Evolutionary conservation across 2,113 vertebrate species (phyloP).

Genomic region (Mormyrus lacerda): DNA sequence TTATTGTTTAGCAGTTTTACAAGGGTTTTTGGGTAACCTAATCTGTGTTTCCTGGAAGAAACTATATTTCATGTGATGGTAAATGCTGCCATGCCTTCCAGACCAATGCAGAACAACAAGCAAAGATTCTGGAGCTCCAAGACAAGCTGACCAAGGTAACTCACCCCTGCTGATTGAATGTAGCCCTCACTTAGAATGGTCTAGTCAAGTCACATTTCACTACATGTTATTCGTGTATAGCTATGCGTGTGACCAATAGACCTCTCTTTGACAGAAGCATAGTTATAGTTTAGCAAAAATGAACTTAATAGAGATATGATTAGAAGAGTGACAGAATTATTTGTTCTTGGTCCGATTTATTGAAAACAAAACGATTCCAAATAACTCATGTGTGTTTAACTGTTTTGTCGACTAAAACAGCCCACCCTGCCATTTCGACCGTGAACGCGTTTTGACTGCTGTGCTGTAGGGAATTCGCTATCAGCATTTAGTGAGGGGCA

Average conservation of each 20-base stretch:
- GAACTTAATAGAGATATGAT: neutral
- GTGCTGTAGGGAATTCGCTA: too few species aligned
- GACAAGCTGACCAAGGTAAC: slow-evolving; percentile 93
- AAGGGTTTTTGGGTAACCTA: neutral
- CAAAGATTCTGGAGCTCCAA: slow-evolving; percentile 94
- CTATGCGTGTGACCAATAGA: neutral
- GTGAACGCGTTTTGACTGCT: too few species aligned
- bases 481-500: too few species aligned
- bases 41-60: neutral
- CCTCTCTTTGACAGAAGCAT: neutral
- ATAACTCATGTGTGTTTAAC: too few species aligned
- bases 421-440: too few species aligned
- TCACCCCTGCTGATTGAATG: neutral
- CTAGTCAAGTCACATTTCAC: neutral
- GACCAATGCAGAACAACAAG: slow-evolving; percentile 93
- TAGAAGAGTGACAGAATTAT: neutral
- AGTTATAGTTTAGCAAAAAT: neutral
- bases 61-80: neutral
- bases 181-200: neutral
- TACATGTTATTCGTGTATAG: neutral
- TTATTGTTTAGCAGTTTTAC: neutral
- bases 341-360: too few species aligned
- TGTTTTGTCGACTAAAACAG: too few species aligned
- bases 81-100: slow-evolving; percentile 42
- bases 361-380: too few species aligned